Base-by-base conservation (phyloP, 2,888 invertebrate species). In the Leptopilina drosophilae region DNA sequence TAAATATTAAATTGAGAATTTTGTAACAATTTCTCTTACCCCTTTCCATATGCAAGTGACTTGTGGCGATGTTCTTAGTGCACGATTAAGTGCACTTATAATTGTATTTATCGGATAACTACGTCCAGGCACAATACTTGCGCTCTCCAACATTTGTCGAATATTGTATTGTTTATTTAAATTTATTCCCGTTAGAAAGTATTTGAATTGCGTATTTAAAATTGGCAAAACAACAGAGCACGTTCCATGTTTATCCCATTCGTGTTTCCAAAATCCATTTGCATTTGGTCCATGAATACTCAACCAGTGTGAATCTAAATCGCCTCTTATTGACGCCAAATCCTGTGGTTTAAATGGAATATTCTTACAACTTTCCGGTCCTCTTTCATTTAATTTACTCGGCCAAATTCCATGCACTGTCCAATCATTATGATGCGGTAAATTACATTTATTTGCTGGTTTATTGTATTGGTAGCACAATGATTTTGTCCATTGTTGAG, bases 401-500 rank as follows among this genome's bases (percentile, higher is more conserved):
- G 96, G 96, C 96, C 96, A 96, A 42, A 96, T 93, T 5, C 96
- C 96, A 87, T 96, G 96, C 46, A 96, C 93, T 0, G 95, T 94
- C 96, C 96, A 96, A 14, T 80, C 77, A 5, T 94, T 91, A 79
- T 94, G 93, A 33, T 92, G 92, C 3, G 95, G 95, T 86, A 95
- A 89, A 1, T 91, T 89, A 87, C 96, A 96, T 3, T 93, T 92
- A 84, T 95, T 93, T 91, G 81, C 93, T 92, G 65, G 93, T 91
- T 84, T 94, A 86, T 94, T 93, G 95, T 95, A 96, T 83, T 94
- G 93, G 40, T 93, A 93, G 87, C 96, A 96, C 1, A 94, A 93
- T 0, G 95, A 94, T 49, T 93, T 92, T 0, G 96, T 96, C 96
- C 96, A 96, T 85, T 94, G 94, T 89, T 96, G 96, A 0, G 96